A percentile compares a stretch with the other conserved stretches of the same genome.
These are phyloP conservation scores for Nomada ruficornis DNA, from an alignment of 2,888 invertebrate genomes.

Conservation along the genomic window DNA sequence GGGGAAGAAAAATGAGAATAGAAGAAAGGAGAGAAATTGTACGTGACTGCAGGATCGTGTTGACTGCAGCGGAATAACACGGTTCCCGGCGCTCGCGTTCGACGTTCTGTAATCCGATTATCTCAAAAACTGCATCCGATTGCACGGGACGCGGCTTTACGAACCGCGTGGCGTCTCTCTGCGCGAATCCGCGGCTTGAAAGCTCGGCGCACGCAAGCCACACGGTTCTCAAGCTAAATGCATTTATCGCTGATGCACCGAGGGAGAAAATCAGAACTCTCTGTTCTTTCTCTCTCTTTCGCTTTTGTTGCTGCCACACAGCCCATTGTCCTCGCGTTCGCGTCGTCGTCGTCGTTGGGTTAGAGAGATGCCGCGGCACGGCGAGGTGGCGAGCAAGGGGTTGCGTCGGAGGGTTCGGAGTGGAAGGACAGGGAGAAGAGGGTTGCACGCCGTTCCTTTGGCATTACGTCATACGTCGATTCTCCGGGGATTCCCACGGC, in stretches of 20 bases:
- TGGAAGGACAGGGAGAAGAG: conserved; percentile 54
- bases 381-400: conserved; percentile 63
- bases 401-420: conserved; percentile 56
- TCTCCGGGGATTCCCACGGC: conserved; percentile 77
- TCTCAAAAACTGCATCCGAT: conserved; percentile 77
- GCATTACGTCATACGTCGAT: conserved; percentile 79
- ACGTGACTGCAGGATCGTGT: conserved; percentile 77
- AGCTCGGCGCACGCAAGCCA: conserved; percentile 36
- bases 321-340: conserved; percentile 55
- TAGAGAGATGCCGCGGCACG: conserved; percentile 45
- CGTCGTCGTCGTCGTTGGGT: conserved; percentile 44
- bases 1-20: not conserved
- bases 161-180: conserved; percentile 1
- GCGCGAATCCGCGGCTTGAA: conserved; percentile 6
- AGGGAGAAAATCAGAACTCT: conserved; percentile 68
- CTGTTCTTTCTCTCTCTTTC: conserved; percentile 13
- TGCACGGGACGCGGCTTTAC: conserved; percentile 52
- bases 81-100: conserved; percentile 75
- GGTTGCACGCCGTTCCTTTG: conserved; percentile 71
- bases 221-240: conserved; percentile 70
- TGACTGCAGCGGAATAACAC: conserved; percentile 82
- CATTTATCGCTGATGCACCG: conserved; percentile 76
- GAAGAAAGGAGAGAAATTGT: conserved; percentile 66
- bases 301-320: conserved; percentile 15
- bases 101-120: conserved; percentile 80